phyloP scores from a whole-genome alignment of 2,888 invertebrate species.

The Mythimna impura region DNA sequence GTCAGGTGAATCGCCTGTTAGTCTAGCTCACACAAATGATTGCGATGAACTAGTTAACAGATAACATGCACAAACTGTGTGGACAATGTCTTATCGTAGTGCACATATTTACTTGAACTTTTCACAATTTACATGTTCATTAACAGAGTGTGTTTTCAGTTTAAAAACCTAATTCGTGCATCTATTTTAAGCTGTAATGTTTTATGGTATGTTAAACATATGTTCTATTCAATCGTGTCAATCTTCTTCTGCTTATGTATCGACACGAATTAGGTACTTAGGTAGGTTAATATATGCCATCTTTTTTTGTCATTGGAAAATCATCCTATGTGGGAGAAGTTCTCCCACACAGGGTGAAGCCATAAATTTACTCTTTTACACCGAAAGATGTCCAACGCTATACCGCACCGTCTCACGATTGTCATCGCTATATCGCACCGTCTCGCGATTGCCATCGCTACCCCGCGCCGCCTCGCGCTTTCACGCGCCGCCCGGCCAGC shows the following conservation, averaged over 20 bases:
- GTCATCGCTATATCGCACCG: no score
- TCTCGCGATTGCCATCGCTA: no score
- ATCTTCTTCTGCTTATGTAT: not conserved
- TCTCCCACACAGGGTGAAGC: no score
- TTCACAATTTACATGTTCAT: conserved; percentile 18
- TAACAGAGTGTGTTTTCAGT: conserved; percentile 14
- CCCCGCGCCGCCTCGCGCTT: no score
- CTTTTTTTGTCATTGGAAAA: no score
- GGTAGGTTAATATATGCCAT: no score
- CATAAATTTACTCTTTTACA: no score
- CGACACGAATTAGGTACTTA: not conserved
- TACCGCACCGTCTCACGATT: no score
- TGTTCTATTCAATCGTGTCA: not conserved
- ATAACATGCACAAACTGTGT: conserved; percentile 25
- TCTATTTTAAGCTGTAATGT: conserved; percentile 20
- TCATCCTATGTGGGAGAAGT: no score
- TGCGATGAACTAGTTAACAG: conserved; percentile 25
- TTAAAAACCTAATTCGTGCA: conserved; percentile 20
- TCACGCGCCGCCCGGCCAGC: no score
- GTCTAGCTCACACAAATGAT: conserved; percentile 4
- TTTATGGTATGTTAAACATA: conserved; percentile 1
- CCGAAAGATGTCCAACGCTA: no score
- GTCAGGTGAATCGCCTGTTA: not conserved
- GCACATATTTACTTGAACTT: conserved; percentile 25
- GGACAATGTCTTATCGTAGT: conserved; percentile 39